Evolutionary conservation across 2,113 vertebrate genomes (phyloP), one percentile per base, ranked within the genome.

Genomic region (Terrapene triunguis): DNA sequence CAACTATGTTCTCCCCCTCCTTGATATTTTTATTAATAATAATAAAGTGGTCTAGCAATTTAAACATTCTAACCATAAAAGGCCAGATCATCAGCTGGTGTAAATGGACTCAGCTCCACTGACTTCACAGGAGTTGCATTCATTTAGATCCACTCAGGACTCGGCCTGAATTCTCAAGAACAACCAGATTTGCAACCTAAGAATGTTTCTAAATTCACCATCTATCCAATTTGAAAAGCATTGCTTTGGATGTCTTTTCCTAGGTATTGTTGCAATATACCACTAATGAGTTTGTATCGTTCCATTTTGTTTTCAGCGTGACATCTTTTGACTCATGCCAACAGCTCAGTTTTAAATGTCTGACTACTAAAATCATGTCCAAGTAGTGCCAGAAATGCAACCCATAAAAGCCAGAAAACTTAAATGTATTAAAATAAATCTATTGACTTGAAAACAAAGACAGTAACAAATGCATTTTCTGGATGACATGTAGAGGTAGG

Each of bases 81-180:
- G 12, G 11, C 16, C 78, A 55, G 87, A 90, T 90, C 44, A 21
- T 93, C 87, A 76, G n/a, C 27, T 95, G n/a, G 17, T 86, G 5
- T 21, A 83, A 86, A 87, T 89, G 4, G 5, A 47, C 82, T 65
- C 48, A 89, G 5, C 8, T 93, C 54, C 38, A 44, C 44, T 47
- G 53, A 47, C 54, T 47, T 44, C 17, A 57, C 8, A 8, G 53
- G 24, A 59, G 27, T 59, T 42, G 32, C 24, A 83, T 14, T 38
- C 85, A 44, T 65, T 53, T 72, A 92, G 24, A 87, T 22, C 8
- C 84, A 72, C 51, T 82, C 78, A 78, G 0, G 0, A 17, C 92
- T 42, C 76, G 42, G 19, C 17, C 48, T 89, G 78, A 95, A 82
- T 93, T 84, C 72, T 80, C 80, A 85, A 89, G 92, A 13, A 25